Evolutionary conservation across 2,113 vertebrate species (phyloP), one percentile per base, ranked within the genome.

Genomic region (Toxostoma redivivum): DNA sequence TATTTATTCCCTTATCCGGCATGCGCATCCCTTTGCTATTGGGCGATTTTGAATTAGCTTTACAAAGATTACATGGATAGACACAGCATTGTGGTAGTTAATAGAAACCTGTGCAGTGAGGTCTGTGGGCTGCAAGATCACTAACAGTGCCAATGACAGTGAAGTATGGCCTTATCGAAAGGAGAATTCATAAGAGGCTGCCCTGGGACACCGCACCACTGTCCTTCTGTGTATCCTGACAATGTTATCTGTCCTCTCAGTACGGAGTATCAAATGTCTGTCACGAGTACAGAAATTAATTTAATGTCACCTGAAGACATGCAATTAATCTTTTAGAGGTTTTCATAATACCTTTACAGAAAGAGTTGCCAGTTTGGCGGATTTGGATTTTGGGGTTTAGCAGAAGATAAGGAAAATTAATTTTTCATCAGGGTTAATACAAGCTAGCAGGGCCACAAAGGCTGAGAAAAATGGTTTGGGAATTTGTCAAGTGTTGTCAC

Each of bases 361-460:
- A 99, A 98, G 98, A 98, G 98, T 98, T 98, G 98, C 98, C 99
- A 98, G 98, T 99, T 99, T 99, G 98, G 98, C 97, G 98, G 99
- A 99, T 99, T 99, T 99, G 99, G 98, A 98, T 99, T 99, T 99
- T 98, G 98, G 98, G 98, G 99, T 99, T 99, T 99, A 99, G 98
- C 97, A 96, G 97, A 98, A 98, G 99, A 99, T 99, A 99, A 99
- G 99, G 98, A 98, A 99, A 99, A 99, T 99, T 99, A 99, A 99
- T 99, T 99, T 99, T 99, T 99, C 99, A 99, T 99, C 98, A 98
- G 98, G 98, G 98, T 98, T 99, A 99, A 99, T 99, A 98, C 98
- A 98, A 98, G 98, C 98, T 98, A 98, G 98, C 94, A 96, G 95
- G 97, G 97, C 98, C 98, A 99, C 99, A 99, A 99, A 99, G 98